Evolutionary conservation across 1,140 invertebrate species (phyloP), one percentile per base, ranked within the genome.

Genomic region (Drosophila nigrodunni): DNA sequence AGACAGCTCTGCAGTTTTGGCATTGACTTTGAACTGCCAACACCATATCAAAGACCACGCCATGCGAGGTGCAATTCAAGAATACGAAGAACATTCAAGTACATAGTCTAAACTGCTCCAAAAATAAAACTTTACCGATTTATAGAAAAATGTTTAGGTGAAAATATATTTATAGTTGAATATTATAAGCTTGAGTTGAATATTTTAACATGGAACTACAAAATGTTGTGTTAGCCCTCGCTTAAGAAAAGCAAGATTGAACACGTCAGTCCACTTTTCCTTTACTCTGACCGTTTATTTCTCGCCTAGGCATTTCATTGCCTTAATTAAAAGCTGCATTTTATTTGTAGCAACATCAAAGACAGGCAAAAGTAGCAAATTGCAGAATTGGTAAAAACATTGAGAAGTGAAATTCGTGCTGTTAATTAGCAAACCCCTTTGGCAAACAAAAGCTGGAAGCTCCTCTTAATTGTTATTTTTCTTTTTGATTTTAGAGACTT

Each of bases 291-390:
- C 69, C 54, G 47, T 72, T 77, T 81, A 68, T 89, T 89, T 89
- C 85, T 89, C 78, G 78, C 77, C 85, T 71, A 8, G 72, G 69
- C 61, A 74, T 85, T 89, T 89, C 78, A 81, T 90, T 78, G 85
- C 85, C 81, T 89, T 89, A 89, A 89, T 89, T 89, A 89, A 89
- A 85, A 78, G 74, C 72, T 79, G 80, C 71, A 85, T 81, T 89
- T 89, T 89, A 83, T 83, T 80, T 88, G 73, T 80, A 68, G 74
- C 83, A 74, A 68, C 83, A 74, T 49, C 65, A 77, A 78, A 74
- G 82, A 44, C 64, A 44, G 65, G 59, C 65, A 67, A 77, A 77
- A 85, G 64, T 73, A 80, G 82, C 49, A 60, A 54, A 75, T 30
- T 71, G 76, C 80, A 76, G 82, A 80, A 75, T 77, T 88, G 83